These are phyloP conservation scores for Cylindroiulus punctatus DNA, from an alignment of 2,888 invertebrate species.

Conservation along the genomic window DNA sequence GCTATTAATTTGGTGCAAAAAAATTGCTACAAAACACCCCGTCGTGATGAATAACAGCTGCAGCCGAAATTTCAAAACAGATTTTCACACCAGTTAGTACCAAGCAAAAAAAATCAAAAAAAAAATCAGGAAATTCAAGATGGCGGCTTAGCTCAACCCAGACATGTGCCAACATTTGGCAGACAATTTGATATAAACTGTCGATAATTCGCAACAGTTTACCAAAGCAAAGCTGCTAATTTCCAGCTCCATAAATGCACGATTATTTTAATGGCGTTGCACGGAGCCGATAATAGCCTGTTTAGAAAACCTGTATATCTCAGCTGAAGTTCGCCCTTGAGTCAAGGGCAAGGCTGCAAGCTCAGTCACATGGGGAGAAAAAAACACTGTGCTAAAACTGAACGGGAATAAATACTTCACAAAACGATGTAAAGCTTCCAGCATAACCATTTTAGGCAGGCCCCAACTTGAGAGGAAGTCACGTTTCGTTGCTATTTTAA, in stretches of 20 bases:
- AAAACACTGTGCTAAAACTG: not conserved
- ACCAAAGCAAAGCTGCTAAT: not conserved
- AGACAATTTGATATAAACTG: too few relatives aligned
- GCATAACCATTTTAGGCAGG: conserved; percentile 20
- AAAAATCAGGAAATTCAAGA: too few relatives aligned
- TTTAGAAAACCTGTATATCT: not conserved
- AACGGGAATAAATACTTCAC: not conserved
- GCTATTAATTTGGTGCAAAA: too few relatives aligned
- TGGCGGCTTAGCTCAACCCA: too few relatives aligned
- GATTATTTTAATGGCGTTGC: not conserved
- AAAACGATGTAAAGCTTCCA: not conserved
- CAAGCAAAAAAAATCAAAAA: too few relatives aligned
- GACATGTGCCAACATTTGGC: too few relatives aligned
- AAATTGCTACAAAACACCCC: too few relatives aligned
- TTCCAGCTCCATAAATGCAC: not conserved
- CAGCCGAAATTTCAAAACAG: too few relatives aligned
- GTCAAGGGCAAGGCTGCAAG: not conserved
- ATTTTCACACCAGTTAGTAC: too few relatives aligned
- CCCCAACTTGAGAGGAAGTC: not conserved
- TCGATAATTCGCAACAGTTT: not conserved
- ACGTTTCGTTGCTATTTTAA: conserved; percentile 1
- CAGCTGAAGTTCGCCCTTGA: not conserved
- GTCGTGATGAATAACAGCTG: too few relatives aligned
- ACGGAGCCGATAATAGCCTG: not conserved
- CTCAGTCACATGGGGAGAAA: not conserved